A percentile compares a stretch with the other conserved stretches of the same genome.
phyloP scores from a whole-genome alignment of 2,113 vertebrate genomes.

The Vimba vimba region DNA sequence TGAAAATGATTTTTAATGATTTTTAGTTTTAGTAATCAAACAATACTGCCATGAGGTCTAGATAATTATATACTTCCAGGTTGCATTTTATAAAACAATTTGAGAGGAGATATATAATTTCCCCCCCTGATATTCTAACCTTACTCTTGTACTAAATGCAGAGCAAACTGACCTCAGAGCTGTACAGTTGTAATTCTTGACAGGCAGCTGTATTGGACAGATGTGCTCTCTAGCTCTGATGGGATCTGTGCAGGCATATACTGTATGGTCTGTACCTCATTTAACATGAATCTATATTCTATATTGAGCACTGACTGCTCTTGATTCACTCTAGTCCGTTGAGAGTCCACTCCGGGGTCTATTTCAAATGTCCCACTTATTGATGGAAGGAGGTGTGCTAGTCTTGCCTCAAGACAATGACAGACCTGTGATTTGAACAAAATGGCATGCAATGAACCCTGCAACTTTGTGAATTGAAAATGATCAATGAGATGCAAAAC shows the following conservation, averaged over 20 bases:
- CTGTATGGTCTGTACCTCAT: slow-evolving; percentile 6
- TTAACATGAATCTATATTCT: slow-evolving; percentile 38
- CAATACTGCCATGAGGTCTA: background rate
- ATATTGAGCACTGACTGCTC: slow-evolving; percentile 48
- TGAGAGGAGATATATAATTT: too few species aligned
- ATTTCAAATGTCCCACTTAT: slow-evolving; percentile 54
- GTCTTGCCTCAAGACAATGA: background rate
- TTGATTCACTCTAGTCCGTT: slow-evolving; percentile 48
- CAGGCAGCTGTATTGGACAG: background rate
- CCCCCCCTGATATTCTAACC: too few species aligned
- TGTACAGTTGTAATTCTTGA: background rate
- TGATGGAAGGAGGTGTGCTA: slow-evolving; percentile 2
- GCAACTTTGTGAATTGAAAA: background rate
- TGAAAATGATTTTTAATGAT: background rate
- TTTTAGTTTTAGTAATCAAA: background rate
- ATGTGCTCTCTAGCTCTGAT: background rate
- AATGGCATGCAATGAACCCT: background rate
- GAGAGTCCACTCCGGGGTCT: slow-evolving; percentile 48
- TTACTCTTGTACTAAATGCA: too few species aligned
- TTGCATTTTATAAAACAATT: background rate
- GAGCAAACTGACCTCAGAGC: background rate
- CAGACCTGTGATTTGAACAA: background rate
- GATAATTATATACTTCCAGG: background rate
- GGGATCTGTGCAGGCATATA: background rate
- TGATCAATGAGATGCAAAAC: background rate